Percentiles rank a stretch among this genome's conserved stretches.
These are phyloP conservation scores for Thecophora atra DNA, from an alignment of 2,888 invertebrate species.

Conservation along the genomic window DNA sequence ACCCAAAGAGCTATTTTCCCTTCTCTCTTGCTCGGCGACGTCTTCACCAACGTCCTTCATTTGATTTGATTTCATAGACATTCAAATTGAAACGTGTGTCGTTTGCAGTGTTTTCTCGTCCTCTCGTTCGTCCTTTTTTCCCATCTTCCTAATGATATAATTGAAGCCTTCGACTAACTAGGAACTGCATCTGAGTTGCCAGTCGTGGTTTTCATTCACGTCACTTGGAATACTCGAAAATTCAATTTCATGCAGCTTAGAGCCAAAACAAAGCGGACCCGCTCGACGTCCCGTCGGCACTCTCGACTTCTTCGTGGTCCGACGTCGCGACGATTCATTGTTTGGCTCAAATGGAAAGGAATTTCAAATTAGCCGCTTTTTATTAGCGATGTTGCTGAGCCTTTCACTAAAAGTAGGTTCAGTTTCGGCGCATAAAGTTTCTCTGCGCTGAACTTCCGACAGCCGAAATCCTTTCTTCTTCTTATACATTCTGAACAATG, in stretches of 20 bases:
- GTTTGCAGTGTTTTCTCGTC: background rate
- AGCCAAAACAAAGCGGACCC: slow-evolving; percentile 52
- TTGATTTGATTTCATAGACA: slow-evolving; percentile 18
- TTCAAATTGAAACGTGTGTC: slow-evolving; percentile 29
- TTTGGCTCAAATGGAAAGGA: slow-evolving; percentile 6
- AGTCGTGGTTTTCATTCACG: slow-evolving; percentile 50
- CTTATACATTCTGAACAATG: background rate
- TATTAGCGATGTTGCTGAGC: slow-evolving; percentile 4
- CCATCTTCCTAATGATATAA: slow-evolving; percentile 43
- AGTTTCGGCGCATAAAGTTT: slow-evolving; percentile 5
- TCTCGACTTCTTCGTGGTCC: background rate
- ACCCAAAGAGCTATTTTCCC: slow-evolving; percentile 47
- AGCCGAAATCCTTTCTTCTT: background rate
- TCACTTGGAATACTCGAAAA: slow-evolving; percentile 49
- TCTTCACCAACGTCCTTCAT: background rate
- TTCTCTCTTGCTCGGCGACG: background rate
- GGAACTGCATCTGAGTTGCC: background rate
- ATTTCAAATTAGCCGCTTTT: slow-evolving; percentile 34
- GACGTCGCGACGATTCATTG: background rate
- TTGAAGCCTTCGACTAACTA: slow-evolving; percentile 47
- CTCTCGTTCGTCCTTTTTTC: slow-evolving; percentile 9
- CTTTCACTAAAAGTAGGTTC: background rate
- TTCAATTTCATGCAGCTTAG: slow-evolving; percentile 60
- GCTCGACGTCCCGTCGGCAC: background rate
- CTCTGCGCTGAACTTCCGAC: slow-evolving; percentile 4